Percentiles rank a stretch among this genome's conserved stretches.
phyloP scores from a whole-genome alignment of 2,113 vertebrate species.

The Lophius piscatorius region DNA sequence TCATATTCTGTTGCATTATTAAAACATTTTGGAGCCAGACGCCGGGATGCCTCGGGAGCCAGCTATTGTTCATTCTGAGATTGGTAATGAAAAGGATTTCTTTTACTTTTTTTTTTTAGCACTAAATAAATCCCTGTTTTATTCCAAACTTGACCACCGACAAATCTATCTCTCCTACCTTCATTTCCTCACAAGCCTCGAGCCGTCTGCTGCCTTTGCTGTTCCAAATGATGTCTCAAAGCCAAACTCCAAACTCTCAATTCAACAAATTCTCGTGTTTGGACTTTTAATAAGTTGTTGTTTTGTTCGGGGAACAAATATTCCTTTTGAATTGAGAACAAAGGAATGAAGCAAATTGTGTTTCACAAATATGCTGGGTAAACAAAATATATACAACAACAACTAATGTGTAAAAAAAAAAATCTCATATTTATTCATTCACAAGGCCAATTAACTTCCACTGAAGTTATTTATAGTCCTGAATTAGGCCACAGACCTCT shows the following conservation, averaged over 20 bases:
- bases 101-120: conserved; percentile 7
- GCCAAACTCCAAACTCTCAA: conserved; percentile 30
- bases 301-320: conserved; percentile 28
- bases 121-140: conserved; percentile 45
- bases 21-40: conserved; percentile 24
- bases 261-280: conserved; percentile 16
- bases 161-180: not conserved
- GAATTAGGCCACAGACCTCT: not conserved
- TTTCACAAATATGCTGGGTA: conserved; percentile 29
- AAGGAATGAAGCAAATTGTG: conserved; percentile 17
- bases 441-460: conserved; percentile 6
- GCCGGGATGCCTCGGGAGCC: no score
- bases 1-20: conserved; percentile 32
- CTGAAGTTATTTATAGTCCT: not conserved
- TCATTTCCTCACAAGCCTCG: not conserved
- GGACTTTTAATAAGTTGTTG: conserved; percentile 41
- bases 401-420: no score
- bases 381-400: conserved; percentile 29
- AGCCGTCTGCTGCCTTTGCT: conserved; percentile 12
- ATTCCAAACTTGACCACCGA: conserved; percentile 20
- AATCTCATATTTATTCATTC: conserved; percentile 18
- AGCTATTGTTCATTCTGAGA: conserved; percentile 35
- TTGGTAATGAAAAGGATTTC: no score
- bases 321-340: conserved; percentile 32
- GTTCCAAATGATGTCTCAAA: conserved; percentile 39